Base-by-base conservation (phyloP, 64 coral and sea anemone species). In the Dendrophyllia cribrosa region DNA sequence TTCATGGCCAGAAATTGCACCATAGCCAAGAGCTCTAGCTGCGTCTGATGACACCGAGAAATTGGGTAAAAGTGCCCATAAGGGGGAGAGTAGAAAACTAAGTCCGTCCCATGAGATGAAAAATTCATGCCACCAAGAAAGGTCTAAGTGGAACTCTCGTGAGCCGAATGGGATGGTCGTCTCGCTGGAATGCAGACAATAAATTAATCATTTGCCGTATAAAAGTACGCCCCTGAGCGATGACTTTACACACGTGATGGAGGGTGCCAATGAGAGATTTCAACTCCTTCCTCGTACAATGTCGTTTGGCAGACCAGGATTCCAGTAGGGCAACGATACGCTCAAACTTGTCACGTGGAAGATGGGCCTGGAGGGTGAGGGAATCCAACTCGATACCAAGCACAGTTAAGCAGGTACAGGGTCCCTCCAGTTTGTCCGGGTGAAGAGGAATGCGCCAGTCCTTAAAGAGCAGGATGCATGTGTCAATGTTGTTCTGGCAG, bases 261-360 rank as follows among this genome's bases (percentile, higher is more conserved):
- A 89, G 87, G 11, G 25, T 25, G 34, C 58, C 87, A 20, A 89
- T 75, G 4, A 92, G 68, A n/a, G 68, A 92, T 55, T 92, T 67
- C 17, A 92, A 56, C 22, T 92, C 66, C 23, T 70, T 59, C 5
- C 66, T 46, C 60, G 4, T 63, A 12, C 60, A 63, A 12, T 63
- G 60, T 12, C 14, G 11, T 19, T 63, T 63, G 60, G 4, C 9
- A 63, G 60, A 63, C 60, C 60, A 63, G 60, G 60, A 11, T 12
- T 63, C 60, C 60, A 63, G 16, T 4, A 63, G 60, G 14, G 17
- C 60, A 63, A 17, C 13, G 14, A 17, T 63, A 19, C 17, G 16
- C 4, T 63, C 60, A 63, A 75, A 50, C 47, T 75, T 75, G 3
- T 75, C 72, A 7, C 17, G 11, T 16, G 72, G 72, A 34, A 75